Evolutionary conservation across 2,113 vertebrate genomes (phyloP), one percentile per base, ranked within the genome.

Genomic region (Stomatorhinus ivindoensis): DNA sequence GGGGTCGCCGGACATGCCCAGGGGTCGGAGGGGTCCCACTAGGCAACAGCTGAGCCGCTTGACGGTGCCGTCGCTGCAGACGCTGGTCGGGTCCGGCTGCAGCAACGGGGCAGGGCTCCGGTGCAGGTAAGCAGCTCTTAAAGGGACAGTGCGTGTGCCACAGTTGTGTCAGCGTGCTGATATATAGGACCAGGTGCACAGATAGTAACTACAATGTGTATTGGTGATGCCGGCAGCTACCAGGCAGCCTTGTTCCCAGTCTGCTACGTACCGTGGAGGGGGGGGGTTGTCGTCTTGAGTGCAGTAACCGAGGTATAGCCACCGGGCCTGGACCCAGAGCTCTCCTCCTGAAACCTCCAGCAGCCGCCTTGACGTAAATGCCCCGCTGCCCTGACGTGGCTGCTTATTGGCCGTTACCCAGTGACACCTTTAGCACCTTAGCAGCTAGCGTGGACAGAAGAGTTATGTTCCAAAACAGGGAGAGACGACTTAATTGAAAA

Each of bases 41-140:
- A 98, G 98, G 97, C 98, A 99, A 96, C 98, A 99, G 95, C 96
- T 99, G 94, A 99, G 97, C 96, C 98, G 98, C 94, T 97, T 97
- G 93, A 97, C 98, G 92, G 96, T 99, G 94, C 98, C 98, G 86
- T 99, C 98, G 93, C 96, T 99, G 93, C 98, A 99, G 95, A 99
- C 98, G 15, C 95, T 99, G 93, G 97, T 99, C 88, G 98, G 98
- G 2, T 97, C 97, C 84, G 96, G 96, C 94, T 97, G 98, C 3
- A 96, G 97, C 91, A 99, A 99, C 96, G 97, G 98, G 93, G 97
- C 96, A 1, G 96, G 97, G 92, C 92, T 98, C 94, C 97, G 98
- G 90, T 98, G 97, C 96, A 97, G 98, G 98, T 98, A 94, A 61
- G 87, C 13, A 24, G 1, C 47, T 39, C 44, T 83, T 9, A 27